phyloP scores from a whole-genome alignment of 2,888 invertebrate genomes.

The Apamea anceps region DNA sequence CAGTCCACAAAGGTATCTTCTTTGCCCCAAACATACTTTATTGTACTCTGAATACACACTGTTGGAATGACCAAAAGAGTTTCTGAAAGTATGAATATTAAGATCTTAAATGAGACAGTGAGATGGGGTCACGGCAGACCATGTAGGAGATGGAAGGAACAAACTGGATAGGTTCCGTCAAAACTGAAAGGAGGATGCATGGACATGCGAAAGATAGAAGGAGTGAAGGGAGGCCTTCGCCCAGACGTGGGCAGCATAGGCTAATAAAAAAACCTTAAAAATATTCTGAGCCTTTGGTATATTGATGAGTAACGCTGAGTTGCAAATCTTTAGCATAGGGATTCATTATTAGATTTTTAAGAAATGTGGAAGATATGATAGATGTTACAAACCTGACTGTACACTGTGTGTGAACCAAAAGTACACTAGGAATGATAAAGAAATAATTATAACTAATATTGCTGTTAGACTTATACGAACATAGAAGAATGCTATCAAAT shows the following conservation, averaged over 20 bases:
- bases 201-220: not conserved
- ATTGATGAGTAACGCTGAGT: not conserved
- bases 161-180: not conserved
- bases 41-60: conserved; percentile 85
- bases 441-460: conserved; percentile 78
- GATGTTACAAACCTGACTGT: conserved; percentile 79
- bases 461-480: conserved; percentile 81
- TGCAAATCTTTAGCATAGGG: not conserved
- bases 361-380: not conserved
- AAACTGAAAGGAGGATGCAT: not conserved
- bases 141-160: too few species aligned
- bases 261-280: not conserved
- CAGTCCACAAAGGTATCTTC: conserved; percentile 85
- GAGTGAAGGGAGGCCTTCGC: not conserved
- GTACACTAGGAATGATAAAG: conserved; percentile 80
- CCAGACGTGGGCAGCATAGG: not conserved
- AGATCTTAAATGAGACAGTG: not conserved
- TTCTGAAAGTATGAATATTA: conserved; percentile 76
- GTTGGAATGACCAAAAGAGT: conserved; percentile 84
- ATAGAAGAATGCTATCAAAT: conserved; percentile 79
- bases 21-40: conserved; percentile 84
- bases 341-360: not conserved
- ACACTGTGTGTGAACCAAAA: conserved; percentile 87
- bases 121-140: not conserved
- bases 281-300: not conserved